Base-by-base conservation (phyloP, 1,140 invertebrate species). In the Laodelphax striatellus region DNA sequence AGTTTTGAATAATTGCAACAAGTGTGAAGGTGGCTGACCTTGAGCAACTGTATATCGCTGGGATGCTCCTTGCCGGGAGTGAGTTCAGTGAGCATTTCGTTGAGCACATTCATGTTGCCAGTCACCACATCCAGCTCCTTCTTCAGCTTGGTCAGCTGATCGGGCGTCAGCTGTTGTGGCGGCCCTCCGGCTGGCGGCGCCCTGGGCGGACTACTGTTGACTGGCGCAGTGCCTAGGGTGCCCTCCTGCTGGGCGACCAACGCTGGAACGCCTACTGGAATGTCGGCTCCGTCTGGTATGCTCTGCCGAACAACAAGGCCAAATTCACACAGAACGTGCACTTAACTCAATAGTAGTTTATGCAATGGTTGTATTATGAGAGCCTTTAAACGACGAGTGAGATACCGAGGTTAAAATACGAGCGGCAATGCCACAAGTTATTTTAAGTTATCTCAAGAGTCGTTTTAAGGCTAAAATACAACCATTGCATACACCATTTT, bases 81-180 rank as follows among this genome's bases (percentile, higher is more conserved):
- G 55, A 98, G 74, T 73, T 97, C 92, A 62, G 83, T 87, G 16
- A 99, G 75, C 91, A 98, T 96, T 75, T 98, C 96, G 38, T 85
- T 85, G 70, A 98, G 83, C 5, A 99, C 93, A 31, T 84, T 79
- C 82, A 97, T 92, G 71, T 98, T 98, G 28, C 87, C 86, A 68
- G 94, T 89, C 1, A 98, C 94, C 43, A 98, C 82, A 65, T 94
- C 90, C 57, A 98, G 75, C 75, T 98, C 96, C 9, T 85, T 86
- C 66, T 88, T 85, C 50, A 99, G 73, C 74, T 98, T 98, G 28
- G 82, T 81, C 38, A 87, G 75, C 71, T 97, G 93, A 57, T 92
- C 91, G n/a, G 86, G 80, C 1, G 81, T 84, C 19, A 92, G 72
- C 22, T 77, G 19, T 19, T 59, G 53, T 16, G 50, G 46, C 46